Conservation (phyloP, 2,888 invertebrate genomes). For the Nomada fucata region DNA sequence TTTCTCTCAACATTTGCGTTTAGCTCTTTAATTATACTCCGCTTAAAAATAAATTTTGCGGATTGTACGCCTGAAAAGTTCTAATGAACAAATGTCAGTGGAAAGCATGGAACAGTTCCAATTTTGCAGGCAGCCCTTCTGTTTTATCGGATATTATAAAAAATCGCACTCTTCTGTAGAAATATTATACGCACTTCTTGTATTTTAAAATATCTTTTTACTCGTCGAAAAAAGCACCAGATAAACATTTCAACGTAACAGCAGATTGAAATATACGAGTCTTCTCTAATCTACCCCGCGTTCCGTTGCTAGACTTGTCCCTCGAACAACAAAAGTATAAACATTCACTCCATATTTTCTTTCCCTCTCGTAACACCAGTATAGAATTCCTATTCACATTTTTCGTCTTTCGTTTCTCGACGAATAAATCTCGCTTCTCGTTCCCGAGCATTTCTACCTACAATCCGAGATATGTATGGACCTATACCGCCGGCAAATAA, state of each 20-base stretch:
- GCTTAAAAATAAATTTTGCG: no score
- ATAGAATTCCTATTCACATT: slow-evolving; percentile 4
- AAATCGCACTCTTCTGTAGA: no score
- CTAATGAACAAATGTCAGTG: no score
- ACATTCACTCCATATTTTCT: not conserved
- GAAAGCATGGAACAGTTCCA: no score
- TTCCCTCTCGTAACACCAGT: not conserved
- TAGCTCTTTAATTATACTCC: no score
- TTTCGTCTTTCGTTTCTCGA: not conserved
- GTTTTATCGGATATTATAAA: no score
- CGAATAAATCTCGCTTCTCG: not conserved
- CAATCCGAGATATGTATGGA: not conserved
- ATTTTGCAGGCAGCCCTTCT: no score
- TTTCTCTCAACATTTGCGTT: no score
- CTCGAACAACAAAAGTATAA: not conserved
- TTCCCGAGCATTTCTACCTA: not conserved
- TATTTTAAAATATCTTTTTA: no score
- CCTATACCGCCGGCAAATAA: slow-evolving; percentile 3
- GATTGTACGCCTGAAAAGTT: no score
- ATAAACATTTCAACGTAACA: not conserved
- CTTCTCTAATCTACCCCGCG: not conserved
- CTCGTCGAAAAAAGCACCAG: no score
- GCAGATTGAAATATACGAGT: not conserved
- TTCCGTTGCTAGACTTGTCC: not conserved
- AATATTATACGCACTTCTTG: no score